Percentiles rank a stretch among this genome's conserved stretches.
Conservation (phyloP, 2,888 invertebrate genomes). For the Papilio gigon region DNA sequence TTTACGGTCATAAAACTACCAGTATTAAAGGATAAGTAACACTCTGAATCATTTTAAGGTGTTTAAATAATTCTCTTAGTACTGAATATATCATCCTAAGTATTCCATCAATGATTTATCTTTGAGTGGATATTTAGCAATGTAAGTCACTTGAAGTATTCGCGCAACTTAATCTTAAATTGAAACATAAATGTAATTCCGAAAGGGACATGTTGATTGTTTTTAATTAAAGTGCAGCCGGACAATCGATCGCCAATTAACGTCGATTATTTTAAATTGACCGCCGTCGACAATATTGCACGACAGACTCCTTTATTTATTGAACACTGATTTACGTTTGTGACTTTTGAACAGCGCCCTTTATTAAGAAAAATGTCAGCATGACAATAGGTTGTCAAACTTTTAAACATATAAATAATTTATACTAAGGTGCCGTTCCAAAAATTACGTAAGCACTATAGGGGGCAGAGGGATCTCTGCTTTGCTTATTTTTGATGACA, state of each 20-base stretch:
- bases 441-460: too few species aligned
- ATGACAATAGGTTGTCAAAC: not conserved
- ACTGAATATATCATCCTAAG: too few species aligned
- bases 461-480: too few species aligned
- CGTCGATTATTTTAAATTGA: slow-evolving; percentile 41
- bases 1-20: not conserved
- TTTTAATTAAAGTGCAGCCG: slow-evolving; percentile 63
- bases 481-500: too few species aligned
- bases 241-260: slow-evolving; percentile 67
- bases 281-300: slow-evolving; percentile 25
- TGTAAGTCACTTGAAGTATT: not conserved
- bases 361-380: slow-evolving; percentile 4
- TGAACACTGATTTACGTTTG: slow-evolving; percentile 18
- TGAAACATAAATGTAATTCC: slow-evolving; percentile 11
- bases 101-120: not conserved
- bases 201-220: slow-evolving; percentile 58
- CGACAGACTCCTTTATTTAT: slow-evolving; percentile 34
- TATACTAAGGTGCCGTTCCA: too few species aligned
- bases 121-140: not conserved
- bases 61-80: too few species aligned
- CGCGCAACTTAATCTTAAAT: slow-evolving; percentile 2
- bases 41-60: too few species aligned
- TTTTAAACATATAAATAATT: not conserved
- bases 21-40: too few species aligned
- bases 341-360: slow-evolving; percentile 18